phyloP scores from a whole-genome alignment of 2,797 vertebrate genomes.

The Parauchenoglanis ngamensis region DNA sequence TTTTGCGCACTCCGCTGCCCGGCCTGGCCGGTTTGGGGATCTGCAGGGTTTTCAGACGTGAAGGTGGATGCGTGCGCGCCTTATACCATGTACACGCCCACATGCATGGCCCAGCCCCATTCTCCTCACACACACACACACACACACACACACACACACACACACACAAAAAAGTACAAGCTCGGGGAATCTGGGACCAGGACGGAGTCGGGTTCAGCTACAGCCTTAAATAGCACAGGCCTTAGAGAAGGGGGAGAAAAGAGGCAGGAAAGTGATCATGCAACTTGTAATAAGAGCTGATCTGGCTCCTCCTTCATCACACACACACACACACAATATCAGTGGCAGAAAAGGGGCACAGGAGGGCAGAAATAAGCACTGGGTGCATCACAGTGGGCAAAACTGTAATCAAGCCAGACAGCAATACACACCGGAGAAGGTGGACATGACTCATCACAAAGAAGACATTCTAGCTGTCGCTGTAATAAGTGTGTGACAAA shows the following conservation, averaged over 20 bases:
- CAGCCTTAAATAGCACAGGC: conserved; percentile 79
- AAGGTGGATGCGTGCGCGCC: conserved; percentile 58
- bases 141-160: conserved; percentile 26
- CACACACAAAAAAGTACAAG: conserved; percentile 30
- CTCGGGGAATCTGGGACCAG: conserved; percentile 51
- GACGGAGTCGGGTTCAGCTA: conserved; percentile 64
- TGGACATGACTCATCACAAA: not conserved
- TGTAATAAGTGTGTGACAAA: too few species aligned
- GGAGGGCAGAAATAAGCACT: conserved; percentile 71
- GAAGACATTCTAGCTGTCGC: not conserved
- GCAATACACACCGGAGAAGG: conserved; percentile 51
- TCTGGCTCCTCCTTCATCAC: conserved; percentile 64
- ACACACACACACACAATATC: conserved; percentile 57
- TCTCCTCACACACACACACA: conserved; percentile 21
- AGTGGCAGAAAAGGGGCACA: conserved; percentile 70
- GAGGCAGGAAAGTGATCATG: conserved; percentile 66
- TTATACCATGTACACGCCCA: conserved; percentile 68
- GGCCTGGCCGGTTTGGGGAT: conserved; percentile 72
- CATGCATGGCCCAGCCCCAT: conserved; percentile 70
- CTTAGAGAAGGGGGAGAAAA: conserved; percentile 54
- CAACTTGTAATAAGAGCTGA: conserved; percentile 81
- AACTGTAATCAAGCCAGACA: conserved; percentile 3
- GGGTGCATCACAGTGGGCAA: conserved; percentile 52
- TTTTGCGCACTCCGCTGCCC: conserved; percentile 66
- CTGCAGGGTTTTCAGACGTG: conserved; percentile 76